Conservation (phyloP, 2,113 vertebrate genomes). For the Embiotoca jacksoni region DNA sequence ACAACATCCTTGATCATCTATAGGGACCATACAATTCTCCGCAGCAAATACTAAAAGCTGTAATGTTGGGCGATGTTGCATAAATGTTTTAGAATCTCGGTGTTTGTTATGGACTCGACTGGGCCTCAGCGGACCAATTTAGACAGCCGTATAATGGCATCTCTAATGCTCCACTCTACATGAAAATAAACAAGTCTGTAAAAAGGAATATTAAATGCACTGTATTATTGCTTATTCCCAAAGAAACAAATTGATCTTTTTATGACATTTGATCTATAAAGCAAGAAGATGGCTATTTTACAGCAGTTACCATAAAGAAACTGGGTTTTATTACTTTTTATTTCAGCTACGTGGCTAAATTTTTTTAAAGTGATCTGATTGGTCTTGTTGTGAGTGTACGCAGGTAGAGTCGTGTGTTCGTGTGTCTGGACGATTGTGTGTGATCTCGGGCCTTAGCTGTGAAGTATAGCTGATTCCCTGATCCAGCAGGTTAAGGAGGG, state of each 20-base stretch:
- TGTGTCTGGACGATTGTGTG: conserved; percentile 36
- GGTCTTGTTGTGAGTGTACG: conserved; percentile 15
- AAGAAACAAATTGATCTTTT: conserved; percentile 74
- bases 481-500: conserved; percentile 78
- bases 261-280: conserved; percentile 65
- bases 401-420: not conserved
- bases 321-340: conserved; percentile 45
- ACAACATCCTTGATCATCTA: conserved; percentile 54
- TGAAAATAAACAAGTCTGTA: conserved; percentile 80
- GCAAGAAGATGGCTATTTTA: conserved; percentile 44
- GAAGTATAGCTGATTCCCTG: conserved; percentile 63
- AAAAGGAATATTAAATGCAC: conserved; percentile 75
- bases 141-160: conserved; percentile 70
- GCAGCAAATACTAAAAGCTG: conserved; percentile 61
- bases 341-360: not conserved
- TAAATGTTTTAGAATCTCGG: conserved; percentile 73
- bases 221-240: conserved; percentile 71
- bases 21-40: conserved; percentile 52
- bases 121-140: conserved; percentile 70
- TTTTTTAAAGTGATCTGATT: conserved; percentile 23
- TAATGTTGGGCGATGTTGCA: conserved; percentile 67
- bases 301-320: conserved; percentile 47
- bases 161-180: conserved; percentile 72
- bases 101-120: conserved; percentile 65
- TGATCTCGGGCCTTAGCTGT: conserved; percentile 47